These are phyloP conservation scores for Trichonephila clavata DNA, from an alignment of 1,140 invertebrate genomes.

Conservation along the genomic window DNA sequence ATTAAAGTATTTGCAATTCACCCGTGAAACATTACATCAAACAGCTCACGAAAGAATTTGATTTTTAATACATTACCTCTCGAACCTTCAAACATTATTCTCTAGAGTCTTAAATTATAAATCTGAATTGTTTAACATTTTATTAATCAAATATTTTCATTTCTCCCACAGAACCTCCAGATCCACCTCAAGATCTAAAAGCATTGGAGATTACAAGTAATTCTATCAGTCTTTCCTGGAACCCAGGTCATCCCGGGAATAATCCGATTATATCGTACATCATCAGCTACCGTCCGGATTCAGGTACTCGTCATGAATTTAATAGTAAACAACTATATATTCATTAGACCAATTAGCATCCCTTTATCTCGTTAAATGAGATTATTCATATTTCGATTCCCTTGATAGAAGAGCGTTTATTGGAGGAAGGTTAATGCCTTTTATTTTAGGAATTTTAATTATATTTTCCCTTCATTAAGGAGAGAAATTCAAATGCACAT, in stretches of 20 bases:
- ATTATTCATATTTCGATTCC: conserved; percentile 21
- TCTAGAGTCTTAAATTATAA: no score
- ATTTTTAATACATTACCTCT: no score
- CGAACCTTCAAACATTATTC: no score
- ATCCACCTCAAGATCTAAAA: conserved; percentile 77
- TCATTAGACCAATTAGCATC: neutral
- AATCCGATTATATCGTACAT: conserved; percentile 78
- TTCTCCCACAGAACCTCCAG: conserved; percentile 77
- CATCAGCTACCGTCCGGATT: conserved; percentile 77
- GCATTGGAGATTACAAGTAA: conserved; percentile 77
- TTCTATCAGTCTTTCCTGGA: conserved; percentile 78
- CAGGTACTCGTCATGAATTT: conserved; percentile 50
- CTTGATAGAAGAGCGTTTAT: neutral
- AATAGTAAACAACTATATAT: neutral
- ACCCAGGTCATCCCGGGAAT: conserved; percentile 78
- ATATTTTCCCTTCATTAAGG: no score
- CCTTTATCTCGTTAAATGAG: neutral
- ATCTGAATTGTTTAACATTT: neutral
- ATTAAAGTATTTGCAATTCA: no score
- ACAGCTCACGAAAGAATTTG: no score
- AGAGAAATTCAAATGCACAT: no score
- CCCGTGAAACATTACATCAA: no score
- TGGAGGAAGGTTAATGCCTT: neutral
- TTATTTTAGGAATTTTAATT: no score
- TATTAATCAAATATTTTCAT: conserved; percentile 14